These are phyloP conservation scores for Gallinago media DNA, from an alignment of 2,113 vertebrate genomes.

Conservation along the genomic window DNA sequence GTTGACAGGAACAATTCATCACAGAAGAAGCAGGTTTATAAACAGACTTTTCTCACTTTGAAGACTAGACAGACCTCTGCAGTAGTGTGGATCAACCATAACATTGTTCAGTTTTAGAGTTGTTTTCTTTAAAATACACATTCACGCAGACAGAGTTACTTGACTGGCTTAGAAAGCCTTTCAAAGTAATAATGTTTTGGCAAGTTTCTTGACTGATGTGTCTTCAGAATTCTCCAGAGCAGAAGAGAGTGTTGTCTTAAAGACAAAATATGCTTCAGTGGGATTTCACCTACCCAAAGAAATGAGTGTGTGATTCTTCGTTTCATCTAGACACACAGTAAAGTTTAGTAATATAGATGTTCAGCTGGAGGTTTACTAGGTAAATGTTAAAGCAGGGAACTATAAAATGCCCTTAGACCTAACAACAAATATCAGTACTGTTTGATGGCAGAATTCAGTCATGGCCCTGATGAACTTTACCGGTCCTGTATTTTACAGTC, in stretches of 20 bases:
- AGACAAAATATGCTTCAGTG: background rate
- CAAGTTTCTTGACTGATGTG: background rate
- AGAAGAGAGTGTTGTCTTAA: background rate
- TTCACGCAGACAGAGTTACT: background rate
- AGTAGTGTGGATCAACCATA: background rate
- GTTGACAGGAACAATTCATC: background rate
- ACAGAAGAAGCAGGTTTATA: background rate
- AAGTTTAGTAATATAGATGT: background rate
- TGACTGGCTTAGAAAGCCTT: background rate
- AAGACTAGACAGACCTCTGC: background rate
- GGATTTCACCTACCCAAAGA: background rate
- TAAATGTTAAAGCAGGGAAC: constrained; percentile 26
- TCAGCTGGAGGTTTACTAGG: background rate
- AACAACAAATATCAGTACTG: constrained; percentile 9
- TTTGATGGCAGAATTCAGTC: background rate
- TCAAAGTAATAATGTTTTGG: background rate
- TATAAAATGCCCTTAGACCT: background rate
- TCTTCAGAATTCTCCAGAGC: background rate
- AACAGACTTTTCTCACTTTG: background rate
- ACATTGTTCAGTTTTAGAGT: background rate
- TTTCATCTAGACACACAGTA: background rate
- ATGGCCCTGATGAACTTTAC: background rate
- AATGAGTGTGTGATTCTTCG: background rate
- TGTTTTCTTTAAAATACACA: background rate
- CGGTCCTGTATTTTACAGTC: background rate